Base-by-base conservation (phyloP, 1,140 invertebrate genomes). In the Apis cerana region DNA sequence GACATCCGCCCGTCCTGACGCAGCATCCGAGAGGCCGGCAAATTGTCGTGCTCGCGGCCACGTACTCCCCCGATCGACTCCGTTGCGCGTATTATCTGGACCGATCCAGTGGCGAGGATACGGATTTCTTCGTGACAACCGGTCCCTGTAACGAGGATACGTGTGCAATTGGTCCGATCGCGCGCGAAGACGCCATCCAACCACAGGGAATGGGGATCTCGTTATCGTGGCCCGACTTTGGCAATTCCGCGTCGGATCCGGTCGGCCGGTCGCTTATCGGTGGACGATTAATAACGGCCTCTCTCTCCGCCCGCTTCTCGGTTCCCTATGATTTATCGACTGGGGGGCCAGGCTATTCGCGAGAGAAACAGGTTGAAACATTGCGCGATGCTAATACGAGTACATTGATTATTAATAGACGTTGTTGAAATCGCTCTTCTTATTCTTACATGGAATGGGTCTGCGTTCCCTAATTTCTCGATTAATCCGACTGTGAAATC, bases 1-100 rank as follows among this genome's bases (percentile, higher is more conserved):
- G 88, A 85, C 89, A 92, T 91, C 89, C 91, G 87, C 27, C 27
- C 86, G 90, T 89, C 90, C 93, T 92, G 92, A 93, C 92, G 88
- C 91, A 92, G 92, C 91, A 92, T 79, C 85, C 68, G 33, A 71
- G 84, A 81, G 74, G 33, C 82, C 83, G 84, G 85, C 90, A 92
- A 93, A 92, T 93, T 93, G 90, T 91, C 91, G 89, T 87, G 86
- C 86, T 81, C 82, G 78, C 78, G 74, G 69, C 23, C 59, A 87
- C 84, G 65, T 65, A 33, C 33, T 61, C 69, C 74, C 70, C 82
- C 78, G 33, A 64, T 52, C 79, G 80, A 79, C 56, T 56, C 54
- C 69, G 65, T 52, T 43, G 7, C 23, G 27, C 13, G 58, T 19
- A 48, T 48, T 68, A 33, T 70, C 64, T 62, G 84, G 59, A 59